A percentile compares a stretch with the other conserved stretches of the same genome.
phyloP scores from a whole-genome alignment of 2,797 vertebrate species.

The Alcedo atthis region DNA sequence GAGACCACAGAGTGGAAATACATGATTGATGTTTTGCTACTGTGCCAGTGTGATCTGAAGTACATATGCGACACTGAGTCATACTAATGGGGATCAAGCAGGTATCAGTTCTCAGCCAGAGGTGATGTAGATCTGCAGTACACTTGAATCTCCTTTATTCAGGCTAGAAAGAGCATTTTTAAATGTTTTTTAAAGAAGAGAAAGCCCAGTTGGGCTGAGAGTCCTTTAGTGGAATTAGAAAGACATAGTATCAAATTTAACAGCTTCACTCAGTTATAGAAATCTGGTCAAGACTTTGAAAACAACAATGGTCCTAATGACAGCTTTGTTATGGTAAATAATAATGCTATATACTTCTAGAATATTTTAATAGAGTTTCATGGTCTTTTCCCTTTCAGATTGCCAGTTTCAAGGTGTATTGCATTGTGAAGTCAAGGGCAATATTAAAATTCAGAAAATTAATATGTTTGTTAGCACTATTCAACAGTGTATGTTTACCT shows the following conservation, averaged over 20 bases:
- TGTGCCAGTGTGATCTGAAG: not conserved
- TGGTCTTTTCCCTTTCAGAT: not conserved
- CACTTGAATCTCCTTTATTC: not conserved
- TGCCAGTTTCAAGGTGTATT: not conserved
- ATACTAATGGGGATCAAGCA: not conserved
- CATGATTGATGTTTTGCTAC: not conserved
- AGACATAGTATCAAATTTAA: fast-evolving
- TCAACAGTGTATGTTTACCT: not conserved
- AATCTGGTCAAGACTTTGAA: not conserved
- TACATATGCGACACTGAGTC: not conserved
- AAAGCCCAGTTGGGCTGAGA: not conserved
- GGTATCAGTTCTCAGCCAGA: not conserved
- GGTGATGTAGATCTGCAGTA: not conserved
- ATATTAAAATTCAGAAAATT: not conserved
- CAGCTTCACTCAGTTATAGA: not conserved
- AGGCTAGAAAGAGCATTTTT: not conserved
- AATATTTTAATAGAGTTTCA: not conserved
- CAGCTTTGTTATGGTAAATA: not conserved
- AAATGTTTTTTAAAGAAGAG: not conserved
- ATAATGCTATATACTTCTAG: not conserved
- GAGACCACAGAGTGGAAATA: not conserved
- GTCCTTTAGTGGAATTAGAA: not conserved
- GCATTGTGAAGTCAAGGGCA: not conserved
- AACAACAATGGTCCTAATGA: not conserved
- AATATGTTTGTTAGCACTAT: not conserved